Base-by-base conservation (phyloP, 2,888 invertebrate species). In the Conops quadrifasciatus region DNA sequence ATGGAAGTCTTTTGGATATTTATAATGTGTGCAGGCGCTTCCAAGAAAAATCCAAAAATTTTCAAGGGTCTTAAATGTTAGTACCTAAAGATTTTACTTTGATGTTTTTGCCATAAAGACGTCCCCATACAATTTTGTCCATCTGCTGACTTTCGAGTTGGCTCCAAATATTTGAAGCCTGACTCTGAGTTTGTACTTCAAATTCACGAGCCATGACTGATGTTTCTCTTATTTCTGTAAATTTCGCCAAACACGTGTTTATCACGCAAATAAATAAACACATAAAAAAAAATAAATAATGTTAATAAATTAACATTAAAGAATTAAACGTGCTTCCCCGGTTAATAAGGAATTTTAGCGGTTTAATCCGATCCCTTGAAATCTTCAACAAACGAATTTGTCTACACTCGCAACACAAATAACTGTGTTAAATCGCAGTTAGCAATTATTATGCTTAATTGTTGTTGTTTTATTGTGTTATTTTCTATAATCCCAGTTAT, bases 1-100 rank as follows among this genome's bases (percentile, higher is more conserved):
- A 36, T 36, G 36, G 9, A 36, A 9, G 36, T 9, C 9, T 36
- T 7, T 36, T 7, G 5, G 36, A 36, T 36, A 7, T 7, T 36
- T 7, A 7, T 9, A 4, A 36, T 36, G 9, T 36, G 9, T 36
- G 9, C 9, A 36, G 5, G 9, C 9, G 9, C 36, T 9, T 9
- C 9, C 9, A 36, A 36, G 9, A 36, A 4, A 36, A 36, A 7
- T 36, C 4, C 9, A 36, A 36, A 4, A 7, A 9, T 9, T 36
- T 36, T 36, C 9, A 36, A 36, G 4, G 36, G 9, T 36, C 9
- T n/a, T n/a, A n/a, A n/a, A n/a, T n/a, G n/a, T n/a, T n/a, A n/a
- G n/a, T 85, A 86, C 86, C 86, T 75, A 85, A 78, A 59, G 84
- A 83, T 79, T 83, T 84, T 47, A 86, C 79, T 79, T 81, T 82